These are phyloP conservation scores for Drosophila greeni DNA, from an alignment of 2,888 invertebrate genomes.

Conservation along the genomic window DNA sequence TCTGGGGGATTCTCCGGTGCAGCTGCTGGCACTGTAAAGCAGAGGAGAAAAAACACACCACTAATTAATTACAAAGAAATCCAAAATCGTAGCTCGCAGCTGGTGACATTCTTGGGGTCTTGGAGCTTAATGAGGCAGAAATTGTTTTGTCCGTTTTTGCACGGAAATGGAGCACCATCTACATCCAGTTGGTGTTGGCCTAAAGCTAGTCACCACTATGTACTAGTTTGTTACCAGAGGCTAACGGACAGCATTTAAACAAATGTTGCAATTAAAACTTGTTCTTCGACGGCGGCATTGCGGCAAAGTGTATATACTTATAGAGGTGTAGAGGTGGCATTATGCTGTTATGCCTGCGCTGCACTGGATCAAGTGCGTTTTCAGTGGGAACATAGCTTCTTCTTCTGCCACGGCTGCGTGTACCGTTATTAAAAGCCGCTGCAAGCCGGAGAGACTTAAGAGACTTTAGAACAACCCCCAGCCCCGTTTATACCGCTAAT, in stretches of 20 bases:
- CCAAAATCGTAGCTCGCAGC: constrained; percentile 52
- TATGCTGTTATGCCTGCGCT: constrained; percentile 43
- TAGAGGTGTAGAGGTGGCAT: constrained; percentile 43
- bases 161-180: constrained; percentile 68
- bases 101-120: constrained; percentile 63
- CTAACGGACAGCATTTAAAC: constrained; percentile 71
- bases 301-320: constrained; percentile 56
- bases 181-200: constrained; percentile 33
- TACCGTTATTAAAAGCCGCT: constrained; percentile 64
- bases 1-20: constrained; percentile 34
- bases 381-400: constrained; percentile 51
- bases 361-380: constrained; percentile 57
- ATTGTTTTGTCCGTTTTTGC: constrained; percentile 65
- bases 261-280: constrained; percentile 72
- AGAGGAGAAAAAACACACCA: constrained; percentile 4
- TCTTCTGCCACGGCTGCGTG: constrained; percentile 14
- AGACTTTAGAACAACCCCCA: constrained; percentile 24
- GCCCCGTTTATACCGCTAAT: constrained; percentile 67
- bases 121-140: constrained; percentile 62
- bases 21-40: constrained; percentile 17
- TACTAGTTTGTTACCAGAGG: constrained; percentile 50
- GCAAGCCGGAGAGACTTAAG: constrained; percentile 53
- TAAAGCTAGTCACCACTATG: constrained; percentile 7
- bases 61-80: constrained; percentile 63
- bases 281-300: constrained; percentile 49